A percentile compares a stretch with the other conserved stretches of the same genome.
Evolutionary conservation across 92 coral and sea anemone species (phyloP).

Genomic region (Parazoanthus atlanticus): DNA sequence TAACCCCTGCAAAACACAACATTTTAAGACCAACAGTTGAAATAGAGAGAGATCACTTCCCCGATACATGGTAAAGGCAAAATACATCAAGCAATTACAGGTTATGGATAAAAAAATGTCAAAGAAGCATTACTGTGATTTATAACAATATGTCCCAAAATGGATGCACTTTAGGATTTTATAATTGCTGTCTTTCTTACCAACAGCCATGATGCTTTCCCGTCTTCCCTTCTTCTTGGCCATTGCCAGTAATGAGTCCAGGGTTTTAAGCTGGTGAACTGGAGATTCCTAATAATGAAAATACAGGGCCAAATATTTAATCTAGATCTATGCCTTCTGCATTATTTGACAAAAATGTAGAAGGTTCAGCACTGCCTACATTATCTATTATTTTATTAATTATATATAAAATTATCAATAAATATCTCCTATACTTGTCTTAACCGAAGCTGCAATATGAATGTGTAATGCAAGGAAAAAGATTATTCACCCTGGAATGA

Average conservation of each 20-base stretch:
- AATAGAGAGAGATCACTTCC: too few species aligned
- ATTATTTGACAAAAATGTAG: not conserved
- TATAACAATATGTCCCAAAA: not conserved
- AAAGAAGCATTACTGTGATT: not conserved
- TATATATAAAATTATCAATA: too few species aligned
- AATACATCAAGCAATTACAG: too few species aligned
- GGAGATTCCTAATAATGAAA: slow-evolving; percentile 79
- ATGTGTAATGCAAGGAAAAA: too few species aligned
- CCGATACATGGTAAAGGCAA: too few species aligned
- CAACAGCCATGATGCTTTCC: slow-evolving; percentile 90
- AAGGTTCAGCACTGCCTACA: not conserved
- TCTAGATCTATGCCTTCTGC: not conserved
- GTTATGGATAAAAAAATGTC: not conserved
- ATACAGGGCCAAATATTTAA: not conserved
- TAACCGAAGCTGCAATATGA: too few species aligned
- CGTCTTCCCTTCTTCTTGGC: slow-evolving; percentile 94
- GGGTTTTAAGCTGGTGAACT: slow-evolving; percentile 80
- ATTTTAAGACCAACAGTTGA: too few species aligned
- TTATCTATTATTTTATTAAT: too few species aligned
- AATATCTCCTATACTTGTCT: too few species aligned
- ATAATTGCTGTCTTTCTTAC: slow-evolving; percentile 39
- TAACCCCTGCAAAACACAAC: too few species aligned
- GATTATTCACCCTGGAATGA: too few species aligned
- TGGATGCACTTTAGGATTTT: too few species aligned
- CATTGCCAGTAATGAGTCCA: slow-evolving; percentile 86